These are phyloP conservation scores for Lasioglossum albipes DNA, from an alignment of 1,140 invertebrate genomes.

Conservation along the genomic window DNA sequence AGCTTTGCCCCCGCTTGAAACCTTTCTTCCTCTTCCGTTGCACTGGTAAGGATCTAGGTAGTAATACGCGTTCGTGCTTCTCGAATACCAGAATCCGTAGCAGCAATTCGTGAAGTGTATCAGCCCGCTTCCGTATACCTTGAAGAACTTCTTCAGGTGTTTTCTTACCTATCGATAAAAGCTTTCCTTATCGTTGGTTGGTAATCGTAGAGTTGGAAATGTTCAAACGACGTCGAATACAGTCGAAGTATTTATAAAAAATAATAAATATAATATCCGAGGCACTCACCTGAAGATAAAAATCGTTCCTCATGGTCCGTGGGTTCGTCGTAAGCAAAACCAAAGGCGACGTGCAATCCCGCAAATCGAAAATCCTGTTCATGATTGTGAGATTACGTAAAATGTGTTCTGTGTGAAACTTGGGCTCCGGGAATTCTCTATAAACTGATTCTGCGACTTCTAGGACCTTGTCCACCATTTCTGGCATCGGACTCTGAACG, in stretches of 20 bases:
- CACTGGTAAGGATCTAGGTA: constrained; percentile 77
- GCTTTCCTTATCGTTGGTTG: too few species aligned
- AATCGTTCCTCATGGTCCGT: constrained; percentile 50
- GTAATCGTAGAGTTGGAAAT: too few species aligned
- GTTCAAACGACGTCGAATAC: not conserved
- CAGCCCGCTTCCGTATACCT: constrained; percentile 67
- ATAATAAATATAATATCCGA: too few species aligned
- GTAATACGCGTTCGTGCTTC: constrained; percentile 69
- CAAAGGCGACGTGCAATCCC: constrained; percentile 66
- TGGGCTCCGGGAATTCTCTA: constrained; percentile 63
- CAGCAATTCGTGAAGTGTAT: constrained; percentile 77
- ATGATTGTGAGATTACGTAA: constrained; percentile 71
- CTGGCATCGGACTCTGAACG: constrained; percentile 67
- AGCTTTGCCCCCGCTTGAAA: constrained; percentile 49
- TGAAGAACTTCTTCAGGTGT: constrained; percentile 68
- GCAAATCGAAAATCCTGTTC: constrained; percentile 74
- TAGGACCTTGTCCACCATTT: constrained; percentile 73
- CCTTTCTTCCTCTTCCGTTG: constrained; percentile 62
- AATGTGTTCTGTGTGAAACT: constrained; percentile 72
- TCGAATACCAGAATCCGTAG: constrained; percentile 78
- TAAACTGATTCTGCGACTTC: constrained; percentile 70
- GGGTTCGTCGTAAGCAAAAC: constrained; percentile 52
- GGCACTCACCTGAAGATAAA: constrained; percentile 20
- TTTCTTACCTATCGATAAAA: constrained; percentile 25
- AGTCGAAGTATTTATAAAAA: too few species aligned